Conservation (phyloP, 37 sponge, comb jelly and placozoan genomes). For the Spongilla lacustris region DNA sequence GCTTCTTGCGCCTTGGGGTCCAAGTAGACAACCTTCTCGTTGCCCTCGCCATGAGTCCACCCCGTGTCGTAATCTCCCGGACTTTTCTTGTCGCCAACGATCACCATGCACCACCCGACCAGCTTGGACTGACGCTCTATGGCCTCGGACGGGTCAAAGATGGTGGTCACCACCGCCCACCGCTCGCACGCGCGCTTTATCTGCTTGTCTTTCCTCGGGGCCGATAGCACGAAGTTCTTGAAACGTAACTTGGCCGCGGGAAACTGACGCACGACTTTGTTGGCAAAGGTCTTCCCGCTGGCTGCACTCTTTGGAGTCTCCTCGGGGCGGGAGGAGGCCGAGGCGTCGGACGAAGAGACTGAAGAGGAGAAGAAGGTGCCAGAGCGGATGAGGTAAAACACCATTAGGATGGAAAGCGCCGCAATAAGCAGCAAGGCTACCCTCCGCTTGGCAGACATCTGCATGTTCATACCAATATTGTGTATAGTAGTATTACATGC, state of each 20-base stretch:
- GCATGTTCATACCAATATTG: not conserved
- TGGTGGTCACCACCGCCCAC: conserved; percentile 67
- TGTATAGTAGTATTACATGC: not conserved
- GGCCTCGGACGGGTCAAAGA: conserved; percentile 38
- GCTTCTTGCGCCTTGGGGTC: conserved; percentile 29
- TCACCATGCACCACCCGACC: conserved; percentile 57
- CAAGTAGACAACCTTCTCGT: conserved; percentile 38
- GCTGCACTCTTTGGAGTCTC: conserved; percentile 13
- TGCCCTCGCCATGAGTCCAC: conserved; percentile 40
- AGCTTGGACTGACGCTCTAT: conserved; percentile 42
- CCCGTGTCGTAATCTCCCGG: conserved; percentile 24
- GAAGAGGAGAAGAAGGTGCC: not conserved
- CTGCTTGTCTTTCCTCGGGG: not conserved
- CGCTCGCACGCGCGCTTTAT: conserved; percentile 18
- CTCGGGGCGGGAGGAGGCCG: not conserved
- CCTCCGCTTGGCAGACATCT: not conserved
- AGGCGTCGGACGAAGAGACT: not conserved
- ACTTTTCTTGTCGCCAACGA: conserved; percentile 56
- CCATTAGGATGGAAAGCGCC: not conserved
- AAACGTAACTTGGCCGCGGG: conserved; percentile 1
- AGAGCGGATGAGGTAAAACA: not conserved
- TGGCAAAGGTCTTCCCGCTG: conserved; percentile 31
- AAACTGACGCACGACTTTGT: conserved; percentile 31
- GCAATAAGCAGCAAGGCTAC: not conserved
- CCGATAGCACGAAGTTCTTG: not conserved